phyloP scores from a whole-genome alignment of 2,888 invertebrate genomes.

The Tachina grossa region DNA sequence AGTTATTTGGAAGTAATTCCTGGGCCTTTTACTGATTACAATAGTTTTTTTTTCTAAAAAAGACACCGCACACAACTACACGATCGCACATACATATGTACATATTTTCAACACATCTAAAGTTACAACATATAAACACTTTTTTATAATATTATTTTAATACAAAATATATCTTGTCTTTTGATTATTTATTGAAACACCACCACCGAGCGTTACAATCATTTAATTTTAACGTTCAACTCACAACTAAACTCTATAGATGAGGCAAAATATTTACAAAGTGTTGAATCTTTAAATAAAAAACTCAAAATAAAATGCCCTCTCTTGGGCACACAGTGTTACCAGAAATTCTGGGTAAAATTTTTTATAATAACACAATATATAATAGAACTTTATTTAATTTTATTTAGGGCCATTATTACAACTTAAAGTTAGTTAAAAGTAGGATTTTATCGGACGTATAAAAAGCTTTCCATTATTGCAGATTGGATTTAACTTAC shows the following conservation, averaged over 20 bases:
- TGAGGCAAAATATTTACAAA: constrained; percentile 55
- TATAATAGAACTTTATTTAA: no score
- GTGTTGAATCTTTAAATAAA: constrained; percentile 44
- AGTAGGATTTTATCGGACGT: no score
- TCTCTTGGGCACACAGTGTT: constrained; percentile 14
- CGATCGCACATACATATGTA: constrained; percentile 13
- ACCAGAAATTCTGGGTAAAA: not conserved
- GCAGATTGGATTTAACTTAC: no score
- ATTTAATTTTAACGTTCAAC: constrained; percentile 54
- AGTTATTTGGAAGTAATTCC: constrained; percentile 57
- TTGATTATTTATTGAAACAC: constrained; percentile 6
- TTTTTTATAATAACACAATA: not conserved
- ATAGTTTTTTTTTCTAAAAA: constrained; percentile 38
- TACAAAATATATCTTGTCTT: constrained; percentile 35
- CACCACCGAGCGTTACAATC: constrained; percentile 30
- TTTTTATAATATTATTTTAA: constrained; percentile 53
- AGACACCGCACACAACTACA: constrained; percentile 39
- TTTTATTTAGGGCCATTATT: no score
- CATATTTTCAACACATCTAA: constrained; percentile 54
- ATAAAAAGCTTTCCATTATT: no score
- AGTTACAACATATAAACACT: constrained; percentile 54
- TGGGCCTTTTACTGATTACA: constrained; percentile 55
- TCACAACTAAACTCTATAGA: constrained; percentile 67
- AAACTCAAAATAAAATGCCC: constrained; percentile 13
- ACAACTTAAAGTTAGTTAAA: no score